Base-by-base conservation (phyloP, 1,140 invertebrate genomes). In the Scaptomyza hsui region DNA sequence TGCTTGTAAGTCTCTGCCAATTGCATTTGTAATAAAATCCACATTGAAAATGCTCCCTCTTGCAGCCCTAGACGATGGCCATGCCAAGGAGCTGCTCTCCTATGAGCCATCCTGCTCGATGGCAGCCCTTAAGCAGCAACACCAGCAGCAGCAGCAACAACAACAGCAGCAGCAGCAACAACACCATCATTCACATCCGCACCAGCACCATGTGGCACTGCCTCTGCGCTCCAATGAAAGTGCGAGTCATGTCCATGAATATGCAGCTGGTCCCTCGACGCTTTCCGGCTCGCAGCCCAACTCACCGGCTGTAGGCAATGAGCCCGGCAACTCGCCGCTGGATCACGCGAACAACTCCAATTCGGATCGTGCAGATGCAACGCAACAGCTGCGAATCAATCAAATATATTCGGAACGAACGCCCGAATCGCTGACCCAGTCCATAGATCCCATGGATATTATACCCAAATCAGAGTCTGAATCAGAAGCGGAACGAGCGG, bases 1-100 rank as follows among this genome's bases (percentile, higher is more conserved):
- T 89, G 85, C 86, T 89, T 89, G 86, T 89, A 89, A 89, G 86
- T 89, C 78, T 81, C 67, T 70, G 64, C 72, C 48, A 71, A 76
- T 78, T 89, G 67, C 79, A 67, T 72, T 72, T 81, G 74, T 89
- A 89, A 89, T 89, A 89, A 89, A 85, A 80, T 70, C 62, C 75
- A 72, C 73, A 85, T 75, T 89, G 78, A 89, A 89, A 75, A 85
- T 89, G 85, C 80, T 89, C 47, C 72, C 75, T 77, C 48, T 89
- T 89, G 55, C 86, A 89, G 86, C 86, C 19, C 67, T 89, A 61
- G 86, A 89, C 26, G 86, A 89, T 56, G 72, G 64, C 10, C 80
- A 89, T 60, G 72, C 72, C 51, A 85, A 85, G 77, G 86, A 89
- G 68, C 57, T 85, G 67, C 79, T 89, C 39, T 89, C 80, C 35